These are phyloP conservation scores for Cetonia aurata DNA, from an alignment of 2,888 invertebrate genomes.

Conservation along the genomic window DNA sequence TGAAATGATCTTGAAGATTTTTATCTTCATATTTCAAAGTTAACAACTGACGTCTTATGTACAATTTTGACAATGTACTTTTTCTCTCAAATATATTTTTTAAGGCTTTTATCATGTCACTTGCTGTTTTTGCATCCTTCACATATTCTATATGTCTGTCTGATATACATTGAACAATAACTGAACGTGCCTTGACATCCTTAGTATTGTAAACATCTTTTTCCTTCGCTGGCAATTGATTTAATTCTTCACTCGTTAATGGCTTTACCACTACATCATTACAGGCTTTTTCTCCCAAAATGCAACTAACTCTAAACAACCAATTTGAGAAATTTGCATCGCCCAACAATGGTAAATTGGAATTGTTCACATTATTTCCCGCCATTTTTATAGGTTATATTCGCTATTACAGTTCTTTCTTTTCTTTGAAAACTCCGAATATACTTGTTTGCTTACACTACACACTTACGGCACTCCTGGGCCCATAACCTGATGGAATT, in stretches of 20 bases:
- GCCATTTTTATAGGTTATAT: slow-evolving; percentile 8
- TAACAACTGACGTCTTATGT: slow-evolving; percentile 6
- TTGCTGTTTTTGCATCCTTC: slow-evolving; percentile 12
- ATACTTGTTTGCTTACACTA: background rate
- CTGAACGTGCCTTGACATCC: slow-evolving; percentile 15
- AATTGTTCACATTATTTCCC: background rate
- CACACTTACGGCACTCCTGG: background rate
- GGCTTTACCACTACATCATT: slow-evolving; percentile 18
- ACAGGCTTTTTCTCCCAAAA: background rate
- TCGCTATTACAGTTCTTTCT: background rate
- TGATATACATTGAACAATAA: slow-evolving; percentile 12
- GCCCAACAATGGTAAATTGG: slow-evolving; percentile 12
- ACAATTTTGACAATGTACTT: slow-evolving; percentile 12
- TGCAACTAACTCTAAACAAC: slow-evolving; percentile 12
- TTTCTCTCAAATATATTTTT: slow-evolving; percentile 16
- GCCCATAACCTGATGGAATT: slow-evolving; percentile 11
- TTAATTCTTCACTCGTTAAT: slow-evolving; percentile 1
- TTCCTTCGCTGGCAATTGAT: slow-evolving; percentile 10
- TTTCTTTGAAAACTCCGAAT: background rate
- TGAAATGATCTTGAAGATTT: slow-evolving; percentile 49
- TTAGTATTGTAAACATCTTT: background rate
- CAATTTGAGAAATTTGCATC: slow-evolving; percentile 2
- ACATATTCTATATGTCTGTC: slow-evolving; percentile 9
- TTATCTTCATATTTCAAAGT: slow-evolving; percentile 14
- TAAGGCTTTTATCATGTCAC: slow-evolving; percentile 13